A percentile compares a stretch with the other conserved stretches of the same genome.
phyloP scores from a whole-genome alignment of 2,888 invertebrate genomes.

The Agrypnus murinus region DNA sequence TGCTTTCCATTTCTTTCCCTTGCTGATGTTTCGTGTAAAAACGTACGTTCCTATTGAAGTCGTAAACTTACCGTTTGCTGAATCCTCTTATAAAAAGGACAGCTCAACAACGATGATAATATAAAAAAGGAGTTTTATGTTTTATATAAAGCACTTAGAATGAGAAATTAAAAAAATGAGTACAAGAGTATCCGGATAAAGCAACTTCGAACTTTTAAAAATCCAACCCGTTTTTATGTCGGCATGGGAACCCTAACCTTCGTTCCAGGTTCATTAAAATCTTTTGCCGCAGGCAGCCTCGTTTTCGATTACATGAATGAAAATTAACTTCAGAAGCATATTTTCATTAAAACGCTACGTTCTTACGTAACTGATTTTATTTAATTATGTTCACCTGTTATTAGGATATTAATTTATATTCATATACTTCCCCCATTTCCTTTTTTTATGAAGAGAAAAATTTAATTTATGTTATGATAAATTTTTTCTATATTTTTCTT shows the following conservation, averaged over 20 bases:
- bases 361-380: conserved; percentile 28
- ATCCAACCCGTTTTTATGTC: conserved; percentile 5
- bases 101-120: not conserved
- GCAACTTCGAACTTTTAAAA: not conserved
- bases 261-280: conserved; percentile 31
- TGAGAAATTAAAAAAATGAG: too few relatives aligned
- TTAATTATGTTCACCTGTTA: conserved; percentile 31
- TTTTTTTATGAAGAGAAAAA: not conserved
- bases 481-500: too few relatives aligned
- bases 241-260: conserved; percentile 26
- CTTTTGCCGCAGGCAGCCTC: conserved; percentile 15
- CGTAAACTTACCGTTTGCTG: too few relatives aligned
- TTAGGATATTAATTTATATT: conserved; percentile 16
- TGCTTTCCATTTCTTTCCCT: conserved; percentile 13
- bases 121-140: not conserved
- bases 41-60: too few relatives aligned
- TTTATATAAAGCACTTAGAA: not conserved
- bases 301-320: conserved; percentile 39
- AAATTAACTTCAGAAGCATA: conserved; percentile 37
- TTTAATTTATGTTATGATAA: too few relatives aligned
- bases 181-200: too few relatives aligned
- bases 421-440: not conserved
- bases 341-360: conserved; percentile 37
- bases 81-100: not conserved
- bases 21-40: not conserved